phyloP scores from a whole-genome alignment of 2,113 vertebrate species.

The Ceyx margarethae region DNA sequence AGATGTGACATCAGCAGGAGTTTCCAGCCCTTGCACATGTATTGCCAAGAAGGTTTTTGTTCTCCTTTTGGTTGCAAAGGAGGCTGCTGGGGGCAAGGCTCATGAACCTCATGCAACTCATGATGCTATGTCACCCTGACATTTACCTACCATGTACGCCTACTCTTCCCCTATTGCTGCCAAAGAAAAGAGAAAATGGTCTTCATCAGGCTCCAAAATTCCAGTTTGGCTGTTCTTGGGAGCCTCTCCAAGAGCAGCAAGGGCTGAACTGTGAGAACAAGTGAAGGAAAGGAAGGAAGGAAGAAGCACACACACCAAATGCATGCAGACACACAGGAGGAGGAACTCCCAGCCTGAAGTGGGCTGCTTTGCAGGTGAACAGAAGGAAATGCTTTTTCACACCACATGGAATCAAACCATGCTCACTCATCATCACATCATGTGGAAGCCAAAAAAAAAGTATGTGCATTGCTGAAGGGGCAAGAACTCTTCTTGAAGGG shows the following conservation, averaged over 20 bases:
- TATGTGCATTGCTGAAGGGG: neutral
- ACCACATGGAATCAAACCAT: neutral
- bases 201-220: neutral
- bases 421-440: neutral
- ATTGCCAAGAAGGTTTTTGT: conserved; percentile 60
- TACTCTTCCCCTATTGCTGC: conserved; percentile 32
- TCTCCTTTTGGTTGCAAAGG: conserved; percentile 70
- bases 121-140: conserved; percentile 52
- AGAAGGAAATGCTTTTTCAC: conserved; percentile 11
- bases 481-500: neutral
- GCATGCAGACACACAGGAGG: neutral
- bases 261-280: neutral
- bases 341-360: neutral
- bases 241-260: neutral
- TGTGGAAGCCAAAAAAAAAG: neutral
- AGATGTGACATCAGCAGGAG: conserved; percentile 63
- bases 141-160: conserved; percentile 44
- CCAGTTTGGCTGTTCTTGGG: neutral
- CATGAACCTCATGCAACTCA: conserved; percentile 45
- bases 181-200: conserved; percentile 22
- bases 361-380: neutral
- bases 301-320: neutral
- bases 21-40: conserved; percentile 57
- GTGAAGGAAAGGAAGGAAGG: fast-evolving
- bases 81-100: conserved; percentile 15